phyloP scores from a whole-genome alignment of 2,113 vertebrate species.

The Felis chaus region DNA sequence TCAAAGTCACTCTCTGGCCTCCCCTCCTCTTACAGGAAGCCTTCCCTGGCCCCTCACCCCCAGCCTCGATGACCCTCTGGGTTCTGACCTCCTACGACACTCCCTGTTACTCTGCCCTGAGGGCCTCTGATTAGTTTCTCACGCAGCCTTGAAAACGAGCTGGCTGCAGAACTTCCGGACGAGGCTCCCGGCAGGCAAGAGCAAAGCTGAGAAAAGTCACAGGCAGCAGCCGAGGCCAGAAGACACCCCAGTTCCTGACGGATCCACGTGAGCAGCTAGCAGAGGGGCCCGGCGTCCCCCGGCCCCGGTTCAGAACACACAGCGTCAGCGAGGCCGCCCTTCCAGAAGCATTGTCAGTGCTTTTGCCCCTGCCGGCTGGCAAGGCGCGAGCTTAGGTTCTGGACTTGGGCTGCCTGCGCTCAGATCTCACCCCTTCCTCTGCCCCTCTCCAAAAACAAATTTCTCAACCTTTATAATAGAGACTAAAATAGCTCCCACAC shows the following conservation, averaged over 20 bases:
- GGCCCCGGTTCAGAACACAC: neutral
- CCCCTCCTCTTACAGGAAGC: neutral
- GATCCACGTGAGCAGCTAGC: neutral
- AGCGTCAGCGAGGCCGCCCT: accelerated
- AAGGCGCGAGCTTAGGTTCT: neutral
- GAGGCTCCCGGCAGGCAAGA: accelerated
- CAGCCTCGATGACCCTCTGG: neutral
- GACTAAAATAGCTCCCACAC: neutral
- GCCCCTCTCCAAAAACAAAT: neutral
- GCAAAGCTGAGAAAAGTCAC: neutral
- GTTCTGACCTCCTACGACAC: neutral
- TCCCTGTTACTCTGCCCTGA: neutral
- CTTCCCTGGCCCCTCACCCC: neutral
- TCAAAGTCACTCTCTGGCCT: neutral
- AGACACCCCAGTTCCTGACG: neutral
- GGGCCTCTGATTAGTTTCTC: neutral
- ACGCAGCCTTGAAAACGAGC: neutral
- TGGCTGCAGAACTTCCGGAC: neutral
- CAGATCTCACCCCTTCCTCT: neutral
- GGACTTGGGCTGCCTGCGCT: neutral
- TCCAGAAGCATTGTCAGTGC: neutral
- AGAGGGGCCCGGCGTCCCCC: accelerated
- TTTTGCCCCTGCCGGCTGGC: neutral
- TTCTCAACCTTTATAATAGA: neutral
- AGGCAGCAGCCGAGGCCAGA: accelerated